These are phyloP conservation scores for Tachina fera DNA, from an alignment of 2,888 invertebrate genomes.

Conservation along the genomic window DNA sequence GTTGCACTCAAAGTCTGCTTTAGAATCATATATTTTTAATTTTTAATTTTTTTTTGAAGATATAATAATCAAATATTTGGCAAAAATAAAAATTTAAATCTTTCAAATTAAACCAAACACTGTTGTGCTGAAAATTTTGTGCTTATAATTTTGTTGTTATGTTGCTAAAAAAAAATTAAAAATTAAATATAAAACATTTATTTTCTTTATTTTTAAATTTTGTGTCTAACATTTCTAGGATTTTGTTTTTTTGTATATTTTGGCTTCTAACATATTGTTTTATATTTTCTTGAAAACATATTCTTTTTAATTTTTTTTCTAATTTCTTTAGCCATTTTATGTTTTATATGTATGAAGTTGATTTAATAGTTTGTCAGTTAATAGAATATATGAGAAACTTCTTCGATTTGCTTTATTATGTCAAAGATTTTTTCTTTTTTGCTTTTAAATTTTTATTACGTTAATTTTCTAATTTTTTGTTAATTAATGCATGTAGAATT, in stretches of 20 bases:
- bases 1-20: not conserved
- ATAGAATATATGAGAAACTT: conserved; percentile 57
- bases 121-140: conserved; percentile 49
- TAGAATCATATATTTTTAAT: not conserved
- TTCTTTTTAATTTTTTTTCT: not conserved
- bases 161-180: conserved; percentile 31
- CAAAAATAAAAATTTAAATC: not conserved
- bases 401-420: conserved; percentile 43
- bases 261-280: conserved; percentile 8
- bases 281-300: conserved; percentile 6
- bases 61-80: too few relatives aligned
- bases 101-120: conserved; percentile 24
- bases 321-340: conserved; percentile 25
- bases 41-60: too few relatives aligned
- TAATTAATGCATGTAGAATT: conserved; percentile 76
- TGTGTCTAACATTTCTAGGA: conserved; percentile 22
- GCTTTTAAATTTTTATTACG: conserved; percentile 48
- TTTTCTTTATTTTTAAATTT: not conserved
- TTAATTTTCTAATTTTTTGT: conserved; percentile 70
- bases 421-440: conserved; percentile 41
- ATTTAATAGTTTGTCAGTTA: conserved; percentile 52
- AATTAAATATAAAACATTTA: not conserved
- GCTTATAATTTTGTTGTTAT: conserved; percentile 39
- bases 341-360: conserved; percentile 30
- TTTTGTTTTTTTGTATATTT: not conserved